phyloP scores from a whole-genome alignment of 2,888 invertebrate species.

The Euproctis similis region DNA sequence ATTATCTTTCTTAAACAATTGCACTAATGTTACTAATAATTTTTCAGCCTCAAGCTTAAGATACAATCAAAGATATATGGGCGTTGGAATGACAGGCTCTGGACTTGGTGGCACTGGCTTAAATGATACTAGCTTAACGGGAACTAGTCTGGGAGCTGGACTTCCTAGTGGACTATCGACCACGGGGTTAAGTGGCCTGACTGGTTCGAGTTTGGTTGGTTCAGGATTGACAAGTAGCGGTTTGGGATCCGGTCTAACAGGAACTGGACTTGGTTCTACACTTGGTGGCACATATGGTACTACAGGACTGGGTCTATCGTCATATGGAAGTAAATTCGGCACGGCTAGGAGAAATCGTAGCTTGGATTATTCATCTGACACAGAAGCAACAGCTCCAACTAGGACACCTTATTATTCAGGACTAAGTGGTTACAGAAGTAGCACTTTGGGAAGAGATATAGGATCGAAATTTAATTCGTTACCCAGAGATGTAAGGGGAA shows the following conservation, averaged over 20 bases:
- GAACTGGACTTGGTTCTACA: slow-evolving; percentile 54
- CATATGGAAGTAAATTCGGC: slow-evolving; percentile 71
- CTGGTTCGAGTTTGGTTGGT: slow-evolving; percentile 49
- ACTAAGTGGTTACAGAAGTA: slow-evolving; percentile 65
- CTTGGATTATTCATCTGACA: slow-evolving; percentile 95
- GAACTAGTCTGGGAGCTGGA: slow-evolving; percentile 34
- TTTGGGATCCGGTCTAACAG: slow-evolving; percentile 51
- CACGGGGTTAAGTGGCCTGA: slow-evolving; percentile 63
- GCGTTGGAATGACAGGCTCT: slow-evolving; percentile 49
- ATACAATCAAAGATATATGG: slow-evolving; percentile 79
- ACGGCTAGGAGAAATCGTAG: slow-evolving; percentile 85
- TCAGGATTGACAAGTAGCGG: slow-evolving; percentile 51
- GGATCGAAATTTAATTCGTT: slow-evolving; percentile 83
- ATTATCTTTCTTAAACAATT: neutral
- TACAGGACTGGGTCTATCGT: slow-evolving; percentile 57
- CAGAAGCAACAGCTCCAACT: slow-evolving; percentile 92
- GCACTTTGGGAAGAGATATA: slow-evolving; percentile 75
- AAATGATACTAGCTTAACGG: slow-evolving; percentile 38
- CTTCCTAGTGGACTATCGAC: slow-evolving; percentile 61
- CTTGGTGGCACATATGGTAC: slow-evolving; percentile 59
- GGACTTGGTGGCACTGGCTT: slow-evolving; percentile 48
- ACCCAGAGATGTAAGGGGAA: slow-evolving; percentile 80
- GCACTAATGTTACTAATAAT: slow-evolving; percentile 1
- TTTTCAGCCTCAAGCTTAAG: slow-evolving; percentile 72
- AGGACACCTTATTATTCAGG: slow-evolving; percentile 84